These are phyloP conservation scores for Zaprionus obscuricornis DNA, from an alignment of 2,888 invertebrate genomes.

Conservation along the genomic window DNA sequence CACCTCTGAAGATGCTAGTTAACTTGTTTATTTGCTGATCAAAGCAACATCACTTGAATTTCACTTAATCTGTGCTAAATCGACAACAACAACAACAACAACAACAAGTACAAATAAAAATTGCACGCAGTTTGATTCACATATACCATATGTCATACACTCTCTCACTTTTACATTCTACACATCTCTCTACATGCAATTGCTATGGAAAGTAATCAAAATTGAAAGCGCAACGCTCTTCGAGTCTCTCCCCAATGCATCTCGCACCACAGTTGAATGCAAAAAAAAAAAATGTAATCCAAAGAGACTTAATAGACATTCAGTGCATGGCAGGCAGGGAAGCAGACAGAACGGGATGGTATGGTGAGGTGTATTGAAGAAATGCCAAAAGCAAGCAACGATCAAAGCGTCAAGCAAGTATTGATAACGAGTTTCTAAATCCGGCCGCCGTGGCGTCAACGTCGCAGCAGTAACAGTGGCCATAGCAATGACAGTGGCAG, in stretches of 20 bases:
- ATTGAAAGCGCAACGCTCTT: constrained; percentile 35
- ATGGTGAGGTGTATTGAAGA: constrained; percentile 11
- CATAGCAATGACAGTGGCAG: neutral
- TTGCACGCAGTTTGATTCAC: constrained; percentile 29
- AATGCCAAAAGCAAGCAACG: constrained; percentile 34
- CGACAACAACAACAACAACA: too few species aligned
- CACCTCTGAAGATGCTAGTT: too few species aligned
- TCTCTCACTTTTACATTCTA: too few species aligned
- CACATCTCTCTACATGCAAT: too few species aligned
- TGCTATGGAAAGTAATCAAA: constrained; percentile 66
- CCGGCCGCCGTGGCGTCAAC: constrained; percentile 47
- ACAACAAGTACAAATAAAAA: too few species aligned
- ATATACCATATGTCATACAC: too few species aligned
- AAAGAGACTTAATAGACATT: constrained; percentile 57
- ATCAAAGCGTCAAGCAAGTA: constrained; percentile 39
- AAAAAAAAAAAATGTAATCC: constrained; percentile 32
- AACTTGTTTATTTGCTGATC: neutral
- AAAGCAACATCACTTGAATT: too few species aligned
- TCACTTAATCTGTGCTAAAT: constrained; percentile 55
- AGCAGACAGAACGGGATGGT: neutral
- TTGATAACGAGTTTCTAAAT: constrained; percentile 66
- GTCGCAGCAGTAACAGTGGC: neutral
- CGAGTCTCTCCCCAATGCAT: neutral
- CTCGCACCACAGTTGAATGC: neutral
- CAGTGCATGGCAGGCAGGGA: too few species aligned